Evolutionary conservation across 2,797 vertebrate species (phyloP).

Genomic region (Momotus momota): DNA sequence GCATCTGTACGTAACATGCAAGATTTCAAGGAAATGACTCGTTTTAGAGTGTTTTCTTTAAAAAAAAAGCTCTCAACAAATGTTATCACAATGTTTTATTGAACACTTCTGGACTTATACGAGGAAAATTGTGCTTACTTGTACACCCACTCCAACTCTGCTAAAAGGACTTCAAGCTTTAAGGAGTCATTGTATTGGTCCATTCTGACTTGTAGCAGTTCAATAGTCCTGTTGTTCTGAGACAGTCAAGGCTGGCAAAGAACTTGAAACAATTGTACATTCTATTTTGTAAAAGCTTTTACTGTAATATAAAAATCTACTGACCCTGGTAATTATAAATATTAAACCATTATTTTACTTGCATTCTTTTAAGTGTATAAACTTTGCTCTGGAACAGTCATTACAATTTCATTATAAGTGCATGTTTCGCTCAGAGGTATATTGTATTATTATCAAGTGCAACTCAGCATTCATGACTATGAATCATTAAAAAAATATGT

Average conservation of each 20-base stretch:
- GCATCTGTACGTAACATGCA: neutral
- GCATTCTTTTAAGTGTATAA: neutral
- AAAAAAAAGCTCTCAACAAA: neutral
- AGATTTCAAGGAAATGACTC: neutral
- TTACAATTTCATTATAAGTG: neutral
- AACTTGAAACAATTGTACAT: neutral
- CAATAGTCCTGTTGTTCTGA: neutral
- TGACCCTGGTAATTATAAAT: slow-evolving; percentile 31
- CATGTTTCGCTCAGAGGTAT: neutral
- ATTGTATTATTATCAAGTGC: neutral
- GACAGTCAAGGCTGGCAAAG: neutral
- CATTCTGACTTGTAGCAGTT: neutral
- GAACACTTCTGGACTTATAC: neutral
- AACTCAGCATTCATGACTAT: neutral
- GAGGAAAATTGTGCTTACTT: neutral
- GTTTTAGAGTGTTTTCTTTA: neutral
- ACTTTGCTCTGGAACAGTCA: neutral
- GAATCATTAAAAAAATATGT: neutral
- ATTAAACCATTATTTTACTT: slow-evolving; percentile 34
- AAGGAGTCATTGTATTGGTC: neutral
- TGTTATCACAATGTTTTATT: neutral
- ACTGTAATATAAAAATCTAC: slow-evolving; percentile 38
- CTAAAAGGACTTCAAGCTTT: neutral
- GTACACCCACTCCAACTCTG: neutral
- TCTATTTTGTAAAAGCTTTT: neutral